Percentiles rank a stretch among this genome's conserved stretches.
phyloP scores from a whole-genome alignment of 2,113 vertebrate genomes.

The Nesoenas mayeri region DNA sequence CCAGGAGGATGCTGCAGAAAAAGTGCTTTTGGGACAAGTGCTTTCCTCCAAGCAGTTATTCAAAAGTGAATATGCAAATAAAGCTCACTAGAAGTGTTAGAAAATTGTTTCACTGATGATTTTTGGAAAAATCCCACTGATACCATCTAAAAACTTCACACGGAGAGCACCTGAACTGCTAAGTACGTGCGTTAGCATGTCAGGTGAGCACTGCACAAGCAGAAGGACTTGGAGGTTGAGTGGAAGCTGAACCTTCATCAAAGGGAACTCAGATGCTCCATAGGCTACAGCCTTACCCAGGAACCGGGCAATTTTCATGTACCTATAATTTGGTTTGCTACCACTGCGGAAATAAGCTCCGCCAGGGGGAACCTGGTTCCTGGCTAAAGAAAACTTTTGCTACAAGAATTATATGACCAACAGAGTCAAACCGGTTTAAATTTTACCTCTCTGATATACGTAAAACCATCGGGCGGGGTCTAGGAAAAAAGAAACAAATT shows the following conservation, averaged over 20 bases:
- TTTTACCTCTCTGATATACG: constrained; percentile 77
- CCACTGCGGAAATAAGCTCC: neutral
- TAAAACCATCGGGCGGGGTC: constrained; percentile 76
- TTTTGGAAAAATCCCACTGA: neutral
- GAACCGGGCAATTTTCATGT: neutral
- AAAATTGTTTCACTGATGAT: neutral
- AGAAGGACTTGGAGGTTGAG: neutral
- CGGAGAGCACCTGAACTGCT: neutral
- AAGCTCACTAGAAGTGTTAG: neutral
- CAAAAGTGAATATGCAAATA: neutral
- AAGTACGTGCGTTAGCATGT: neutral
- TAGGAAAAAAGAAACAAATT: constrained; percentile 72
- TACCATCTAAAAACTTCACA: neutral
- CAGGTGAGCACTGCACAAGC: neutral
- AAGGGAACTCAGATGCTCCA: neutral
- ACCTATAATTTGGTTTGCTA: neutral
- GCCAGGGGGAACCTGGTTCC: neutral
- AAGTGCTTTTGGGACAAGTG: neutral
- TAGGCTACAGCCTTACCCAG: neutral
- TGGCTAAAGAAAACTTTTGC: neutral
- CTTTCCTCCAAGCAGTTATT: neutral
- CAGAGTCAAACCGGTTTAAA: constrained; percentile 58
- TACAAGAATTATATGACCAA: neutral
- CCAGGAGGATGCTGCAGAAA: neutral
- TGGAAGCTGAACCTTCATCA: neutral